Percentiles rank a stretch among this genome's conserved stretches.
Conservation (phyloP, 2,113 vertebrate species). For the Jacana jacana region DNA sequence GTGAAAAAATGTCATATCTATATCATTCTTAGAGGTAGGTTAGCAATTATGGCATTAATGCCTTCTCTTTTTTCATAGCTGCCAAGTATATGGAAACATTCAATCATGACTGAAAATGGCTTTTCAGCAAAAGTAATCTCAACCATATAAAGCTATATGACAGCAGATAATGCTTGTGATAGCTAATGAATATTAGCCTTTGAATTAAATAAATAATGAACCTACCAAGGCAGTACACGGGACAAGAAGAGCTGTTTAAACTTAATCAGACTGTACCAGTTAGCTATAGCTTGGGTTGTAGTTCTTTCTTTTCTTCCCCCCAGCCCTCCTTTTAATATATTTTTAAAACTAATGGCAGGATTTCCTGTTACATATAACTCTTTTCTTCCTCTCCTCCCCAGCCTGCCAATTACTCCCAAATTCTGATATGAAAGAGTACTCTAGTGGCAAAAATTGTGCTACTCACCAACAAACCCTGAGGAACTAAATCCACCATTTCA, state of each 20-base stretch:
- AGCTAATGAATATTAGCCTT: background rate
- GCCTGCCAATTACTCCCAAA: accelerated
- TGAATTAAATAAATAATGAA: background rate
- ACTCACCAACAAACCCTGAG: background rate
- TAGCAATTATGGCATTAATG: background rate
- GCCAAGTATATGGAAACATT: background rate
- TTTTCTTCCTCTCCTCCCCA: background rate
- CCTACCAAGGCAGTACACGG: background rate
- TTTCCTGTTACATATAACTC: background rate
- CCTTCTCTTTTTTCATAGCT: background rate
- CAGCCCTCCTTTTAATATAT: accelerated
- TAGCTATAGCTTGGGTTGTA: background rate
- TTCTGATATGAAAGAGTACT: background rate
- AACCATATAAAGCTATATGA: background rate
- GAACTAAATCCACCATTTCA: background rate
- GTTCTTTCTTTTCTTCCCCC: accelerated
- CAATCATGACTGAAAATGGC: background rate
- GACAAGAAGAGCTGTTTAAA: background rate
- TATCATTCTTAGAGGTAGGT: background rate
- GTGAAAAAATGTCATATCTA: background rate
- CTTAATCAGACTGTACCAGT: background rate
- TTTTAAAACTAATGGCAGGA: background rate
- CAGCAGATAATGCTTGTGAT: background rate
- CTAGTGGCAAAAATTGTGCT: background rate
- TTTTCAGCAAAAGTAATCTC: background rate